Conservation (phyloP, 2,113 vertebrate species). For the Penelope pileata region DNA sequence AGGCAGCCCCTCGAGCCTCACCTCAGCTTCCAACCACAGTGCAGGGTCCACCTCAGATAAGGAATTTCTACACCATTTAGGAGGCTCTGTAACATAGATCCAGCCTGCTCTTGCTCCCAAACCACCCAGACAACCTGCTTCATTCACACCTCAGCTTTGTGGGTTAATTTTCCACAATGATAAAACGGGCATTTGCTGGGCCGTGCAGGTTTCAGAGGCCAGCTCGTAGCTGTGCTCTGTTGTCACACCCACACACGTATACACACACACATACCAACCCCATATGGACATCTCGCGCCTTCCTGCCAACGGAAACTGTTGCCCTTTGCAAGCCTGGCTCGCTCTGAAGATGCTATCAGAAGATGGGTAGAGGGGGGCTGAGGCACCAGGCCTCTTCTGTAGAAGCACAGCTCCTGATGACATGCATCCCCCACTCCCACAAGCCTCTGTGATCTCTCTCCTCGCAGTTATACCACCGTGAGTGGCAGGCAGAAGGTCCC, state of each 20-base stretch:
- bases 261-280: background rate
- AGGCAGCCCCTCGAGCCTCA: background rate
- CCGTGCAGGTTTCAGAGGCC: background rate
- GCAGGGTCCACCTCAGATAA: background rate
- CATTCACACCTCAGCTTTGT: background rate
- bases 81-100: background rate
- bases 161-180: background rate
- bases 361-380: background rate
- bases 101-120: background rate
- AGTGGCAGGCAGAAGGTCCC: background rate
- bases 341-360: constrained; percentile 36
- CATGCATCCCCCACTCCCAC: background rate
- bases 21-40: background rate
- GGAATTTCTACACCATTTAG: background rate
- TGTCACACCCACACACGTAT: background rate
- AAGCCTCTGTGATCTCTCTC: background rate
- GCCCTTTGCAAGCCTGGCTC: constrained; percentile 25
- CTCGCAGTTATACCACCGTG: background rate
- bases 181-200: background rate
- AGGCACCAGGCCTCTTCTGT: background rate
- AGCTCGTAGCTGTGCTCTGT: accelerated
- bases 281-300: constrained; percentile 26
- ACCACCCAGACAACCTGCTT: background rate
- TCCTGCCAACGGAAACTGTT: constrained; percentile 46
- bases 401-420: background rate